These are phyloP conservation scores for Premnoplex brunnescens DNA, from an alignment of 2,797 vertebrate species.

Conservation along the genomic window DNA sequence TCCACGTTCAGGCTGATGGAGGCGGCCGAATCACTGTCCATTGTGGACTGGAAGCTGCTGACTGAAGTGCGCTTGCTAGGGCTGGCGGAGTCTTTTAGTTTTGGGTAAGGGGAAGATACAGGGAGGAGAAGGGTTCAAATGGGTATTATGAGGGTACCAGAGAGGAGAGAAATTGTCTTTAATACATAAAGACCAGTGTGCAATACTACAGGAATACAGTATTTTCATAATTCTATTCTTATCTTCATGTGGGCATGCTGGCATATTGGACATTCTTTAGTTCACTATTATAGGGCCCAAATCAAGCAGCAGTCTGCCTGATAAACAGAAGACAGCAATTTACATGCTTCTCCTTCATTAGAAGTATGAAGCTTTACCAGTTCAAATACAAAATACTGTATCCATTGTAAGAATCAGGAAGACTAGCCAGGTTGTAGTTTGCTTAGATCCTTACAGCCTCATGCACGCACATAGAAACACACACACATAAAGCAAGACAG, in stretches of 20 bases:
- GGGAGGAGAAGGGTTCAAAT: conserved; percentile 79
- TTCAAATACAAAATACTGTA: conserved; percentile 65
- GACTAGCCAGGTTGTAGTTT: conserved; percentile 26
- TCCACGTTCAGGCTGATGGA: conserved; percentile 99
- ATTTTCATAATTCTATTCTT: conserved; percentile 54
- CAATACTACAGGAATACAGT: conserved; percentile 77
- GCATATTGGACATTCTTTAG: neutral
- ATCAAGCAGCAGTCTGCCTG: neutral
- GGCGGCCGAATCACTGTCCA: conserved; percentile 97
- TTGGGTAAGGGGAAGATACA: conserved; percentile 71
- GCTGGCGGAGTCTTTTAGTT: conserved; percentile 90
- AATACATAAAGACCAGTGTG: conserved; percentile 76
- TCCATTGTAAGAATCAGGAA: conserved; percentile 6
- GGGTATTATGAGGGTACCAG: conserved; percentile 72
- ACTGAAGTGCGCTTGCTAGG: conserved; percentile 98
- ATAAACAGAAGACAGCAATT: conserved; percentile 32
- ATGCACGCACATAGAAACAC: neutral
- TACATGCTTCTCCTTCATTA: conserved; percentile 39
- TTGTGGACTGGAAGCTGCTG: conserved; percentile 97
- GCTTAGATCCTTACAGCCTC: conserved; percentile 2
- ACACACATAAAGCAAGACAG: conserved; percentile 33
- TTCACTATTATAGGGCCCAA: neutral
- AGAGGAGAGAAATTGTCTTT: conserved; percentile 79
- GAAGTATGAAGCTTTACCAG: conserved; percentile 24
- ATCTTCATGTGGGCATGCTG: conserved; percentile 1